These are phyloP conservation scores for Ditylenchus weischeri DNA, from an alignment of 2,888 invertebrate species.

Conservation along the genomic window DNA sequence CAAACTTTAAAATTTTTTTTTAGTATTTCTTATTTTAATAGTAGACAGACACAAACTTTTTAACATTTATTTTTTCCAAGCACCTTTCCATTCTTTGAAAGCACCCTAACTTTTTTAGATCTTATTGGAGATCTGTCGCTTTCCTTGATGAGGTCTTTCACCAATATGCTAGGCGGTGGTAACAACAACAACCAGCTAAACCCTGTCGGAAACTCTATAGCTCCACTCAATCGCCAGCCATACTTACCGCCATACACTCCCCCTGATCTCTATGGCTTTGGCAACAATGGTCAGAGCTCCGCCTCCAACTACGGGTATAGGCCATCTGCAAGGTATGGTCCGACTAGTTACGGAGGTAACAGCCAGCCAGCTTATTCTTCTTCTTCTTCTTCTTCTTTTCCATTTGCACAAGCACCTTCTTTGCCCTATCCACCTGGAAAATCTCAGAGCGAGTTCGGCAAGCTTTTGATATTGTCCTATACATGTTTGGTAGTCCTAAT, in stretches of 20 bases:
- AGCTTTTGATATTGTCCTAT: not conserved
- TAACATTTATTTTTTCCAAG: too few species aligned
- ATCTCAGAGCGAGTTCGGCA: constrained; percentile 5
- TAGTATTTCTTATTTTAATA: too few species aligned
- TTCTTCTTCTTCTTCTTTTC: not conserved
- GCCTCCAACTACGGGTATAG: not conserved
- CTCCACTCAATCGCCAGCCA: not conserved
- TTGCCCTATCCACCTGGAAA: constrained; percentile 8
- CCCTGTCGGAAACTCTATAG: not conserved
- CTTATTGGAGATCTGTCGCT: constrained; percentile 7
- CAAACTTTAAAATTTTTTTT: too few species aligned
- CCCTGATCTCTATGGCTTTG: not conserved
- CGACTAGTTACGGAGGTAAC: not conserved
- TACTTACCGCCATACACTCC: too few species aligned
- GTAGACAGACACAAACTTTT: too few species aligned
- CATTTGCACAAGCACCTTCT: not conserved
- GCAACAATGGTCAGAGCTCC: not conserved
- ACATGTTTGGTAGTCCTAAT: not conserved
- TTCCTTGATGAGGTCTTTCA: constrained; percentile 5
- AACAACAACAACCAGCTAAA: not conserved
- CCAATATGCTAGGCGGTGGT: not conserved
- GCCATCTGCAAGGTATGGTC: not conserved
- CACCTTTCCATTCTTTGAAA: not conserved
- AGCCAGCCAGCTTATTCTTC: constrained; percentile 2
- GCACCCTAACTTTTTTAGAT: not conserved